Evolutionary conservation across 2,888 invertebrate species (phyloP).

Genomic region (Melinaea marsaeus): DNA sequence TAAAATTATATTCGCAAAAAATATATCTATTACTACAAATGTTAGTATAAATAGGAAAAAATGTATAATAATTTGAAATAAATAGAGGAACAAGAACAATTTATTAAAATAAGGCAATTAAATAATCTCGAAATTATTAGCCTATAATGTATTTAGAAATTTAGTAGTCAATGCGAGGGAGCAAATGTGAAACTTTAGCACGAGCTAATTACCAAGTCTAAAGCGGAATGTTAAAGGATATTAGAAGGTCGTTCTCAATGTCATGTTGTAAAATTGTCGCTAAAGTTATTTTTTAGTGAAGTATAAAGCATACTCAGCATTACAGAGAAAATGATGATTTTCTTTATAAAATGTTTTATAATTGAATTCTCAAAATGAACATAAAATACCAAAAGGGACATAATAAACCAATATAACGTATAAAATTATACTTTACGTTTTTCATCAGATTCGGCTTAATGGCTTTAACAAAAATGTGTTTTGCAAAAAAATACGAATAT

Average conservation of each 20-base stretch:
- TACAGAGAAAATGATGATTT: no score
- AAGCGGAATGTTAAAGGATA: neutral
- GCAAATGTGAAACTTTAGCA: slow-evolving; percentile 17
- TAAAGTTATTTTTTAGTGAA: neutral
- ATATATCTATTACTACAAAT: no score
- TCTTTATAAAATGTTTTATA: neutral
- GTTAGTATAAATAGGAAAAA: no score
- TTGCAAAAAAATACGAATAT: neutral
- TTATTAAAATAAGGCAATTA: neutral
- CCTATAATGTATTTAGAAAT: slow-evolving; percentile 9
- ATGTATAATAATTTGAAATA: no score
- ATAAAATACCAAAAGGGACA: neutral
- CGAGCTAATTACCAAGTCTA: slow-evolving; percentile 17
- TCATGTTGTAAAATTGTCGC: neutral
- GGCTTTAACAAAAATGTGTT: neutral
- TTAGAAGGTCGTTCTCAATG: slow-evolving; percentile 1
- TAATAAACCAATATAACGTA: neutral
- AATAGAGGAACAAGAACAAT: no score
- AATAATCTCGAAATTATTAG: neutral
- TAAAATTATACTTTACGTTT: neutral
- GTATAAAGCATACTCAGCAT: no score
- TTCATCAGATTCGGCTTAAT: neutral
- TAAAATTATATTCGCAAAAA: no score
- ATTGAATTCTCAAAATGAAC: neutral
- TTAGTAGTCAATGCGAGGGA: slow-evolving; percentile 6